phyloP scores from a whole-genome alignment of 2,113 vertebrate species.

The Hippocampus barbouri region DNA sequence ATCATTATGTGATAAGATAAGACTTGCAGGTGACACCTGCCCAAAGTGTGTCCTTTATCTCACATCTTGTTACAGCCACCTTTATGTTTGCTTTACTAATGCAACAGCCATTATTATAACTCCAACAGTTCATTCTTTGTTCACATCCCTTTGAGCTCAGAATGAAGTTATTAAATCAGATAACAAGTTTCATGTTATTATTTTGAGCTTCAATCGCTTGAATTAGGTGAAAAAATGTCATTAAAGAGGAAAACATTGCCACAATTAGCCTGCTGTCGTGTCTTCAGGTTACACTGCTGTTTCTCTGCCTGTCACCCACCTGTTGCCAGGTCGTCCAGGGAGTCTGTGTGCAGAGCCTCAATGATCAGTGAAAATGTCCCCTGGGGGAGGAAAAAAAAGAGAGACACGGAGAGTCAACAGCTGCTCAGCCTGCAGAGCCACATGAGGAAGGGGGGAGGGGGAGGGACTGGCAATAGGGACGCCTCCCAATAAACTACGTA shows the following conservation, averaged over 20 bases:
- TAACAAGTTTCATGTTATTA: neutral
- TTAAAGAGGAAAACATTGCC: constrained; percentile 21
- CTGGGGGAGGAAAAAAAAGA: constrained; percentile 68
- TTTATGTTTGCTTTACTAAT: neutral
- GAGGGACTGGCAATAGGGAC: constrained; percentile 30
- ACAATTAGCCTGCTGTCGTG: constrained; percentile 32
- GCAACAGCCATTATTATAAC: neutral
- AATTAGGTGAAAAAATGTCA: constrained; percentile 13
- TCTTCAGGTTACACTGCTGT: constrained; percentile 44
- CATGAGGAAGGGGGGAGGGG: constrained; percentile 26
- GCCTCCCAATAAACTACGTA: constrained; percentile 68
- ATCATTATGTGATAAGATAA: constrained; percentile 25
- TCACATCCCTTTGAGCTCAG: neutral
- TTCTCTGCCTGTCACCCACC: constrained; percentile 75
- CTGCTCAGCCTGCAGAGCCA: constrained; percentile 57
- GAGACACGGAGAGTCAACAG: constrained; percentile 57
- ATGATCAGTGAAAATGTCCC: constrained; percentile 99
- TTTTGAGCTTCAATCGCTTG: constrained; percentile 5
- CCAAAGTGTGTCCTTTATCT: constrained; percentile 12
- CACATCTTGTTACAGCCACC: neutral
- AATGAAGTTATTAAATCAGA: neutral
- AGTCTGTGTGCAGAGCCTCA: constrained; percentile 91
- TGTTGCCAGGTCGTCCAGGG: constrained; percentile 89
- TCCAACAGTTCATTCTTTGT: neutral
- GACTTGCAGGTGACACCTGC: constrained; percentile 29